Conservation (phyloP, 37 sponge, comb jelly and placozoan genomes). For the Halisarca cf. caerulea region DNA sequence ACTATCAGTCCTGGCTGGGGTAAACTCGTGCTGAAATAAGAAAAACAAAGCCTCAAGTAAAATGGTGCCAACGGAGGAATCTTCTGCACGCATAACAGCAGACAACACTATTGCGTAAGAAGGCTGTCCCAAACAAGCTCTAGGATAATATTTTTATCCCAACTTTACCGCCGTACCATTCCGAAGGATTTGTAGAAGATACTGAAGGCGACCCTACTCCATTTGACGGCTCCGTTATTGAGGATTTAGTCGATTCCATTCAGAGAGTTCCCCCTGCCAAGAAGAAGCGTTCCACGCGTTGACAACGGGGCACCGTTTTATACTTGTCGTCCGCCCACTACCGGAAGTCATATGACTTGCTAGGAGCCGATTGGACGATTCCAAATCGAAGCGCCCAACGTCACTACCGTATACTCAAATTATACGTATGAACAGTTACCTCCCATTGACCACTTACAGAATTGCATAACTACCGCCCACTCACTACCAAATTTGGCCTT, state of each 20-base stretch:
- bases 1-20: conserved; percentile 24
- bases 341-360: conserved; percentile 30
- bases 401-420: neutral
- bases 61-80: neutral
- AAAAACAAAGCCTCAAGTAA: conserved; percentile 5
- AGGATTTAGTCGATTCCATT: conserved; percentile 28
- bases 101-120: neutral
- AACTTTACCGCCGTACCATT: conserved; percentile 19
- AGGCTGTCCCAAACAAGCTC: neutral
- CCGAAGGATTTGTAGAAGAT: conserved; percentile 26
- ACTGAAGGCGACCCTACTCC: conserved; percentile 35
- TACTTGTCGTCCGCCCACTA: neutral
- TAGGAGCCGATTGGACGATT: neutral
- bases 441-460: neutral
- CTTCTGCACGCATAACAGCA: neutral
- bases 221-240: conserved; percentile 10
- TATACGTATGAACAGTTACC: neutral
- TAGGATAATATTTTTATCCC: neutral
- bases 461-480: conserved; percentile 3
- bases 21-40: conserved; percentile 14
- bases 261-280: conserved; percentile 19
- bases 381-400: neutral
- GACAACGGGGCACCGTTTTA: neutral
- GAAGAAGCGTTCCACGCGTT: neutral
- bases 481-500: neutral